Evolutionary conservation across 1,140 invertebrate species (phyloP).

Genomic region (Drosophila ironensis): DNA sequence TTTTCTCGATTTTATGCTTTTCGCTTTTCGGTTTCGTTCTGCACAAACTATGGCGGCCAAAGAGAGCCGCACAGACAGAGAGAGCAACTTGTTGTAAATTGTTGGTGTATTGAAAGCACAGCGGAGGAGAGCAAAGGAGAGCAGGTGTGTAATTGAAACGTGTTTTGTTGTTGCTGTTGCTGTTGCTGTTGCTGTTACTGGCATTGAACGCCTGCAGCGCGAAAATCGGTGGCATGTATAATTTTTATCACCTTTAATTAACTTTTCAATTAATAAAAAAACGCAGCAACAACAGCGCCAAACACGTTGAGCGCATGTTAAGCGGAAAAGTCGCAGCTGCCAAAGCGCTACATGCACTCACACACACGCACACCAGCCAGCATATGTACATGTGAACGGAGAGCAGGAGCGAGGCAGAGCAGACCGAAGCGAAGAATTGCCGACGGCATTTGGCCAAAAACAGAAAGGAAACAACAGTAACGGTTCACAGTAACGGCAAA

Average conservation of each 20-base stretch:
- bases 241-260: conserved; percentile 82
- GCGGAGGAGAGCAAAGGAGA: too few species aligned
- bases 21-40: conserved; percentile 16
- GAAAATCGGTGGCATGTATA: conserved; percentile 81
- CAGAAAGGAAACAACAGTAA: neutral
- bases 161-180: conserved; percentile 51
- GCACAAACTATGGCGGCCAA: conserved; percentile 66
- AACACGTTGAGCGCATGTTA: conserved; percentile 50
- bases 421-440: conserved; percentile 36
- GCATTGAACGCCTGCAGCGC: conserved; percentile 73
- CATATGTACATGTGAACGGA: neutral
- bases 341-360: too few species aligned
- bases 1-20: neutral
- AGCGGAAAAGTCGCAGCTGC: conserved; percentile 57
- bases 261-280: conserved; percentile 82
- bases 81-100: conserved; percentile 64
- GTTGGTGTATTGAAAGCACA: conserved; percentile 41
- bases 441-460: conserved; percentile 49
- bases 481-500: conserved; percentile 5
- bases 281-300: conserved; percentile 42
- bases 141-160: conserved; percentile 67
- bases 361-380: neutral
- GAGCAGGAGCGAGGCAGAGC: neutral
- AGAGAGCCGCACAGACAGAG: conserved; percentile 6
- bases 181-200: conserved; percentile 17